Evolutionary conservation across 1,140 invertebrate genomes (phyloP), one percentile per base, ranked within the genome.

Genomic region (Ostrea denselamellosa): DNA sequence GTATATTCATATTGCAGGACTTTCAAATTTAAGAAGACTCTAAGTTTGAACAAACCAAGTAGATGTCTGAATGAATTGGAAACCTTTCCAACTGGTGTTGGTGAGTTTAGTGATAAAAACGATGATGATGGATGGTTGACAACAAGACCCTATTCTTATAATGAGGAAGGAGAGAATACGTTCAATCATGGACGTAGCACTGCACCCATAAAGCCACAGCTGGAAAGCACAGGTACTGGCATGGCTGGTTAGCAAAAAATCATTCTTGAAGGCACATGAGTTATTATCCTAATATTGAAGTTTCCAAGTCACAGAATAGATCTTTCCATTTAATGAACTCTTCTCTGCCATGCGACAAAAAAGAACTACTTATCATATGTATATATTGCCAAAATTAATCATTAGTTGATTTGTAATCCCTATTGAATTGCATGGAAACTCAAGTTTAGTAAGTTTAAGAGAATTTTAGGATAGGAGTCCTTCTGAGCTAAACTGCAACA

Each of bases 61-160:
- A 77, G 12, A 77, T 22, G 22, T 28, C 28, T 77, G 5, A 14
- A 14, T 14, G 10, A 77, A 25, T 12, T 77, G 9, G 17, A 77
- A 25, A 10, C 25, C 28, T 12, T 12, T 77, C 68, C 2, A 14
- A 2, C 68, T 12, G 28, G 22, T 25, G 28, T 14, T 2, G 28
- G 10, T 28, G 68, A 77, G 10, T 12, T 34, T 5, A 34, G 25
- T 51, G 44, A 83, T 51, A 3, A 19, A 8, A 62, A 81, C 17
- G 85, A 81, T 12, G 85, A 86, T 25, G 68, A 86, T 54, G 52
- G 54, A 10, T 86, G 85, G 85, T 34, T 86, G 68, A 86, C 85
- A 25, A 82, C 85, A 34, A 44, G 68, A 4, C 85, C 85, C 17
- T 81, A 77, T 81, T 77, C 52, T 0, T 56, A 3, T 14, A 54